Evolutionary conservation across 2,797 vertebrate species (phyloP).

Genomic region (Lepilemur septentrionalis): DNA sequence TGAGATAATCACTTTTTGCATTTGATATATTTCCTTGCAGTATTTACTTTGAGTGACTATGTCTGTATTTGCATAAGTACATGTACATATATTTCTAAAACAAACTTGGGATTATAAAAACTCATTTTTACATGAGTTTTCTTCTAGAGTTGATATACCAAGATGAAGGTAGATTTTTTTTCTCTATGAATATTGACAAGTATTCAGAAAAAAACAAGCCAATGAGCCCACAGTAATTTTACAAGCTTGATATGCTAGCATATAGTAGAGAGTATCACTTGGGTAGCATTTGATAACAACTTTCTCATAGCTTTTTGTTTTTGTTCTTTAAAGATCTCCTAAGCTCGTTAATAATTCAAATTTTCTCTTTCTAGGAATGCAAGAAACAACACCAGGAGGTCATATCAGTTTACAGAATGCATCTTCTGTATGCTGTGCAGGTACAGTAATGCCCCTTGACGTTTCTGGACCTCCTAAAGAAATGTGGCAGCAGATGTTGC

Average conservation of each 20-base stretch:
- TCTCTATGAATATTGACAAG: background rate
- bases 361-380: slow-evolving; percentile 89
- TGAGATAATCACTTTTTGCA: background rate
- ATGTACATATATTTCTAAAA: background rate
- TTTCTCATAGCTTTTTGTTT: background rate
- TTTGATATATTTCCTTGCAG: background rate
- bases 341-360: slow-evolving; percentile 16
- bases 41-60: background rate
- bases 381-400: slow-evolving; percentile 98
- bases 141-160: background rate
- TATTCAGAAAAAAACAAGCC: background rate
- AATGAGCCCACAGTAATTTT: background rate
- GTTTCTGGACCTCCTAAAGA: background rate
- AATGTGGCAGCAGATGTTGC: background rate
- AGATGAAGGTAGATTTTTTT: background rate
- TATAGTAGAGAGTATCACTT: background rate
- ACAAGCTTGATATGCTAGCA: background rate
- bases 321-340: background rate
- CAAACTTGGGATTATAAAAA: background rate
- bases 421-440: slow-evolving; percentile 98
- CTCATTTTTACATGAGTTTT: slow-evolving; percentile 1
- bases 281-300: background rate
- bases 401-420: slow-evolving; percentile 98
- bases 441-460: slow-evolving; percentile 80
- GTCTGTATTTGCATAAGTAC: background rate